Evolutionary conservation across 2,888 invertebrate species (phyloP).

Genomic region (Phortica magna): DNA sequence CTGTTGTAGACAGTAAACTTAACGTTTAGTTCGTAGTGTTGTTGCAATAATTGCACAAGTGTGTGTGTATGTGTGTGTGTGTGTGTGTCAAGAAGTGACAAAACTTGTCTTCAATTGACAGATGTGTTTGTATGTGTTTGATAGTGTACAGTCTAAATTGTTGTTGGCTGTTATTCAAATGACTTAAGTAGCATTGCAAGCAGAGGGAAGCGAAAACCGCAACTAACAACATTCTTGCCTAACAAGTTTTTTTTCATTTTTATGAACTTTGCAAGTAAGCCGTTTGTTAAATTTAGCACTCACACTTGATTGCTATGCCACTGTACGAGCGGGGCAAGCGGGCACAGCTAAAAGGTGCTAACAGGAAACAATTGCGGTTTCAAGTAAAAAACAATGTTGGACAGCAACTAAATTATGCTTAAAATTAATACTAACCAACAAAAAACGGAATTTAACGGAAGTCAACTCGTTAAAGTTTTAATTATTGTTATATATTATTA

Average conservation of each 20-base stretch:
- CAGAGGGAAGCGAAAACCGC: not conserved
- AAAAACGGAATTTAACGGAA: not conserved
- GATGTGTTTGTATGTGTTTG: not conserved
- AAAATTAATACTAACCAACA: not conserved
- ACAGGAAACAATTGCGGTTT: not conserved
- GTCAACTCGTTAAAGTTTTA: not conserved
- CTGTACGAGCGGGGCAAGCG: not conserved
- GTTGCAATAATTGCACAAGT: not conserved
- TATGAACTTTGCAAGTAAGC: not conserved
- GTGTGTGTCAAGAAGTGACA: not conserved
- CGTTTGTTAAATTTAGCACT: constrained; percentile 8
- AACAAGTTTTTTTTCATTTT: not conserved
- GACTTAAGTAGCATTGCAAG: not conserved
- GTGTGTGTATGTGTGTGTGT: not conserved
- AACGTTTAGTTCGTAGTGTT: not conserved
- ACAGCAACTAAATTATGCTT: not conserved
- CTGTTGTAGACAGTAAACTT: not conserved
- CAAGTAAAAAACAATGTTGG: not conserved
- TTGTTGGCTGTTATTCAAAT: constrained; percentile 12
- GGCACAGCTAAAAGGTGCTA: not conserved
- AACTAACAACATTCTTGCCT: not conserved
- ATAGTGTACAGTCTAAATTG: constrained; percentile 13
- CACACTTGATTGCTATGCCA: not conserved
- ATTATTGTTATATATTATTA: too few species aligned
- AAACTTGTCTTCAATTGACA: not conserved